Evolutionary conservation across 2,888 invertebrate genomes (phyloP), one percentile per base, ranked within the genome.

Genomic region (Pseudococcus viburni): DNA sequence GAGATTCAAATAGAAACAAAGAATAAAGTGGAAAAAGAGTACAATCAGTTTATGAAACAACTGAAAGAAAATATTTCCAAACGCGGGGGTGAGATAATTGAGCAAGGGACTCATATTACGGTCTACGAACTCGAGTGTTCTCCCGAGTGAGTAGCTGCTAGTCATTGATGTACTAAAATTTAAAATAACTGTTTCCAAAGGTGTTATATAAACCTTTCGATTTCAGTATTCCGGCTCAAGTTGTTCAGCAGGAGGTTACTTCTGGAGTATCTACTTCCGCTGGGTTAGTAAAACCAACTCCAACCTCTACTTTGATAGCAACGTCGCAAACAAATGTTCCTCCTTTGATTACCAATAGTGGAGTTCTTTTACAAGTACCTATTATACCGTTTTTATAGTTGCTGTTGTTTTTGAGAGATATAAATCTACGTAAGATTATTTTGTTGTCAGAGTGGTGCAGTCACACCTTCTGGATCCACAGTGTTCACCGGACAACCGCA

Each of bases 61-160:
- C 68, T 88, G 2, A 84, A 64, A 39, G 88, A 84, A 85, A 68
- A 48, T 8, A 46, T 88, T 22, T 9, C 85, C 6, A 88, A 88
- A 59, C 68, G 84, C 12, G 80, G 84, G 46, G 88, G 84, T 26
- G 88, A 88, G 22, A 73, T 88, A 12, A n/a, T 88, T 0, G 88
- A 88, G 64, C 84, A 68, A 22, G 85, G 85, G 48, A 77, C 39
- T 80, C 68, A 86, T 17, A 77, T 87, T 9, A 87, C 87, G 6
- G 51, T 87, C 4, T 87, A 87, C 77, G 87, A 87, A 80, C 73
- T 87, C 15, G 87, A 87, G 11, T 87, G 87, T 46, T 22, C 77
- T 26, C 87, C 87, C 12, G 48, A 77, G 87, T 87, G 6, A n/a
- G 42, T 86, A 39, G 64, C 12, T n/a, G 48, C 12, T 12, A 46